These are phyloP conservation scores for Sylvia borin DNA, from an alignment of 2,797 vertebrate species.

Conservation along the genomic window DNA sequence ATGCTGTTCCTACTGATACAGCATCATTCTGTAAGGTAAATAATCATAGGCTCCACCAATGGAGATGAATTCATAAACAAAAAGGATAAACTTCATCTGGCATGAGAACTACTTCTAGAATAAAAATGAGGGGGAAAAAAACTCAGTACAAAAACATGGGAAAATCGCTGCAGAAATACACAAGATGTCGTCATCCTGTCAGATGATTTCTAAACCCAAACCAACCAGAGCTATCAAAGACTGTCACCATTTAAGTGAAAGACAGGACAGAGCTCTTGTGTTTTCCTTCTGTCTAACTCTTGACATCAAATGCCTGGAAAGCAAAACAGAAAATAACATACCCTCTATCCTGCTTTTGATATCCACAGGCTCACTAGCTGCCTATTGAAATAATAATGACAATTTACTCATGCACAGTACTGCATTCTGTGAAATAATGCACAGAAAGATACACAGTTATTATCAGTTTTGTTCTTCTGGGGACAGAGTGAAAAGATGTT, in stretches of 20 bases:
- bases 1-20: not conserved
- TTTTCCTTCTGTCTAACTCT: not conserved
- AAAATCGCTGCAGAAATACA: not conserved
- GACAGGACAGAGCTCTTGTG: not conserved
- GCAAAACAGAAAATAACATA: constrained; percentile 23
- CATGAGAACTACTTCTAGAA: not conserved
- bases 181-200: not conserved
- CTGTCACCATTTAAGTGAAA: not conserved
- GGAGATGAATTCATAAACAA: not conserved
- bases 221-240: not conserved
- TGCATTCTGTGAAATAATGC: not conserved
- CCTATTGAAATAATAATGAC: constrained; percentile 14
- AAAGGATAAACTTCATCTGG: not conserved
- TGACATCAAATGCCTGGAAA: constrained; percentile 41
- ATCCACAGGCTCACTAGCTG: not conserved
- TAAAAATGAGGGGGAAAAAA: not conserved
- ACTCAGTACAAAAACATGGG: not conserved
- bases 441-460: not conserved
- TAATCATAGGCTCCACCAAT: not conserved
- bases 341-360: not conserved
- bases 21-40: not conserved
- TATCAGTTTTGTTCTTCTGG: not conserved
- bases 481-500: not conserved
- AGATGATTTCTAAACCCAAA: constrained; percentile 11
- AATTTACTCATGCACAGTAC: not conserved